These are phyloP conservation scores for Tricholauxania praeusta DNA, from an alignment of 2,888 invertebrate genomes.

Conservation along the genomic window DNA sequence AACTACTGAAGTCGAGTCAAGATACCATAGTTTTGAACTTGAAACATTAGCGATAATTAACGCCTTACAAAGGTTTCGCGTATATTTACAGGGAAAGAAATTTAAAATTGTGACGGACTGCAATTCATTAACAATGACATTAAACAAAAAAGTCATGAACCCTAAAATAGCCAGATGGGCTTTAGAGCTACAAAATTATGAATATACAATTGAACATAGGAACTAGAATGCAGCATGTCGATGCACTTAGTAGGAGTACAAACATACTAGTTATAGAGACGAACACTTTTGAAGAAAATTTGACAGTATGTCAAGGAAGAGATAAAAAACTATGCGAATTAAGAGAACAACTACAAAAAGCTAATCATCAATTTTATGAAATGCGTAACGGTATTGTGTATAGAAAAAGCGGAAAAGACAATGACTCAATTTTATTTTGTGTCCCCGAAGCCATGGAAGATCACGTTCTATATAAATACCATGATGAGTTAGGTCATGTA, in stretches of 20 bases:
- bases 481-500: slow-evolving; percentile 41
- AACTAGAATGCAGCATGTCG: slow-evolving; percentile 53
- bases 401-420: slow-evolving; percentile 32
- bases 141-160: too few species aligned
- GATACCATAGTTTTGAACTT: too few species aligned
- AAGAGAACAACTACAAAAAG: slow-evolving; percentile 7
- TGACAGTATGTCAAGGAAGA: slow-evolving; percentile 38
- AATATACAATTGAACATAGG: slow-evolving; percentile 31
- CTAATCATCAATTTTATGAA: too few species aligned
- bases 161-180: slow-evolving; percentile 15
- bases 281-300: slow-evolving; percentile 40
- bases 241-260: slow-evolving; percentile 51
- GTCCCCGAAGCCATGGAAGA: slow-evolving; percentile 35
- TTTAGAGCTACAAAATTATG: slow-evolving; percentile 30
- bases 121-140: too few species aligned
- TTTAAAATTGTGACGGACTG: too few species aligned
- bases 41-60: too few species aligned
- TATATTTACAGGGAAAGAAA: too few species aligned
- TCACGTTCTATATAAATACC: slow-evolving; percentile 41
- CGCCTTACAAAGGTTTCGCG: too few species aligned
- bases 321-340: slow-evolving; percentile 18
- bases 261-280: slow-evolving; percentile 35
- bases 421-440: slow-evolving; percentile 30
- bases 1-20: too few species aligned
- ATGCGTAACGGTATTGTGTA: slow-evolving; percentile 39